Percentiles rank a stretch among this genome's conserved stretches.
Evolutionary conservation across 2,888 invertebrate species (phyloP).

Genomic region (Cryptocheilus praepositus): DNA sequence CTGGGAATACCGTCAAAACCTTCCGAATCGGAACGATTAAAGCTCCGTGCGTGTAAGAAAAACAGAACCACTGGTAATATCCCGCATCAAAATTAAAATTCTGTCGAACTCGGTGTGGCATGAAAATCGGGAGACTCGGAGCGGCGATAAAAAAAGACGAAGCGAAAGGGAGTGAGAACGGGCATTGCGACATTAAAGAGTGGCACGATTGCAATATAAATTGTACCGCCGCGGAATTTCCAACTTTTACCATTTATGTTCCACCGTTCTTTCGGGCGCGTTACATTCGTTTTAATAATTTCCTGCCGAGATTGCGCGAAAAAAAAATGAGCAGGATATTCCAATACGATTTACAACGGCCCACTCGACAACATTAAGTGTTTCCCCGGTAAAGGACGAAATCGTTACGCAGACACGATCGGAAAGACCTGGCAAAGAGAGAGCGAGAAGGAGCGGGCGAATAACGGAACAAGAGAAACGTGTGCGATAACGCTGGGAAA

Average conservation of each 20-base stretch:
- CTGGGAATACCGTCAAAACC: no score
- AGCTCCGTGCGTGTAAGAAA: no score
- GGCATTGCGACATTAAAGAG: no score
- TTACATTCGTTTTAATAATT: conserved; percentile 17
- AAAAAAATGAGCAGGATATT: conserved; percentile 10
- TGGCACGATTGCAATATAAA: no score
- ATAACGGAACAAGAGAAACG: neutral
- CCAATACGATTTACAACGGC: conserved; percentile 1
- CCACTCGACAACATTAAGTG: neutral
- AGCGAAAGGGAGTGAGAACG: no score
- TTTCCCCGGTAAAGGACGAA: neutral
- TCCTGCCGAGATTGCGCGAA: conserved; percentile 8
- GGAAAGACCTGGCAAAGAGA: conserved; percentile 8
- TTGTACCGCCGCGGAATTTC: neutral
- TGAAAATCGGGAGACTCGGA: no score
- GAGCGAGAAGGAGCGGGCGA: neutral
- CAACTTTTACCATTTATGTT: conserved; percentile 4
- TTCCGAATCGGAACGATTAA: no score
- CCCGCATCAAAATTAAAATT: no score
- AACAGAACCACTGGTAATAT: no score
- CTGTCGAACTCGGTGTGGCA: no score
- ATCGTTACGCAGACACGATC: neutral
- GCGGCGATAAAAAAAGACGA: conserved; percentile 8
- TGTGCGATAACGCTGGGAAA: no score
- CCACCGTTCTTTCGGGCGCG: neutral